These are phyloP conservation scores for Empis livida DNA, from an alignment of 2,888 invertebrate species.

Conservation along the genomic window DNA sequence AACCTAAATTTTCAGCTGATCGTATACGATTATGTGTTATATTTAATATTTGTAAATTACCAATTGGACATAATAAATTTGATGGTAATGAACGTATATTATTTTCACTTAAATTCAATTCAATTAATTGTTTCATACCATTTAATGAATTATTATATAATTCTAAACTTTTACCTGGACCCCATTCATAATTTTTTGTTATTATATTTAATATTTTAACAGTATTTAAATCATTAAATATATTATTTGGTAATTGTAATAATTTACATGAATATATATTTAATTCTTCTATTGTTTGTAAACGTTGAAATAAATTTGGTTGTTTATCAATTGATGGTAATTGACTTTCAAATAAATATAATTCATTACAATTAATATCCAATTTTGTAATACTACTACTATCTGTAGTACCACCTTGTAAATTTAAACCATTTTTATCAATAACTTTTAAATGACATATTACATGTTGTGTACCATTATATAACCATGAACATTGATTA, in stretches of 20 bases:
- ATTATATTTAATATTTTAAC: constrained; percentile 54
- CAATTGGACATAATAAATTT: constrained; percentile 63
- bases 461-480: constrained; percentile 39
- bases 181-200: constrained; percentile 72
- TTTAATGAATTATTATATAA: constrained; percentile 56
- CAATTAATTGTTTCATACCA: constrained; percentile 67
- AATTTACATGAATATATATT: constrained; percentile 70
- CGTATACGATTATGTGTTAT: constrained; percentile 72
- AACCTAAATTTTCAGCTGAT: constrained; percentile 64
- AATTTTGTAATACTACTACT: constrained; percentile 63
- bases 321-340: constrained; percentile 37
- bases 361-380: constrained; percentile 65
- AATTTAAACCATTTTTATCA: constrained; percentile 50
- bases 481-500: constrained; percentile 39
- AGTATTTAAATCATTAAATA: constrained; percentile 67
- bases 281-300: constrained; percentile 57
- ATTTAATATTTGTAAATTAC: constrained; percentile 70
- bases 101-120: constrained; percentile 69
- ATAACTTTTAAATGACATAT: constrained; percentile 58
- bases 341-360: constrained; percentile 67
- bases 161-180: constrained; percentile 59
- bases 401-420: constrained; percentile 39
- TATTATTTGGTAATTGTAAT: constrained; percentile 53
- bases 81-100: constrained; percentile 69
- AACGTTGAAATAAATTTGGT: constrained; percentile 52